These are phyloP conservation scores for Himalopsyche tibetana DNA, from an alignment of 2,888 invertebrate species.

Conservation along the genomic window DNA sequence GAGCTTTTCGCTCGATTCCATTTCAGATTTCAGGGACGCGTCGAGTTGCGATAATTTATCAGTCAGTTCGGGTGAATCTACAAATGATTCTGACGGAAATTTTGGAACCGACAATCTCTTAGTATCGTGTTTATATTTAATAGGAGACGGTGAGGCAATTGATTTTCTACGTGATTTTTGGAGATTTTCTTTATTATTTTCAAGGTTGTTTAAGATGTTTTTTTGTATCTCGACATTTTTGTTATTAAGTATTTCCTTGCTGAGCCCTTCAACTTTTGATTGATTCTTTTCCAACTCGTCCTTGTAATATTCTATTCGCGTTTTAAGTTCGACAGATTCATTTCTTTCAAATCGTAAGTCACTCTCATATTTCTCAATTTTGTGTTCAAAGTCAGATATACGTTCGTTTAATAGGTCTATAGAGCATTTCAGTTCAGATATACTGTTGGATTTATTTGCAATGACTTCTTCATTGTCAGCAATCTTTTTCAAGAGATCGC, in stretches of 20 bases:
- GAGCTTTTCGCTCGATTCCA: constrained; percentile 67
- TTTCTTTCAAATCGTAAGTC: background rate
- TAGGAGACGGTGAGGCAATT: background rate
- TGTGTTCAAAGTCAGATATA: background rate
- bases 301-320: background rate
- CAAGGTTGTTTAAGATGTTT: constrained; percentile 8
- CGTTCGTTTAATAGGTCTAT: background rate
- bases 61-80: background rate
- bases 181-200: constrained; percentile 18
- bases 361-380: background rate
- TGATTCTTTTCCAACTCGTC: background rate
- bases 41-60: constrained; percentile 46
- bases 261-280: background rate
- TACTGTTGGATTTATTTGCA: background rate
- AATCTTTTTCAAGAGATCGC: constrained; percentile 4
- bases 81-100: background rate
- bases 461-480: constrained; percentile 12
- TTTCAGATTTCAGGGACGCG: constrained; percentile 8
- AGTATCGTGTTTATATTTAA: background rate
- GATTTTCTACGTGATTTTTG: constrained; percentile 24
- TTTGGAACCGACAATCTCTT: background rate
- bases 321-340: background rate
- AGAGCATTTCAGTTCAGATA: background rate
- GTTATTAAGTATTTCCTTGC: background rate
- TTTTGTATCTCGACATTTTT: constrained; percentile 1